These are phyloP conservation scores for Cirrhinus mrigala DNA, from an alignment of 2,797 vertebrate species.

Conservation along the genomic window DNA sequence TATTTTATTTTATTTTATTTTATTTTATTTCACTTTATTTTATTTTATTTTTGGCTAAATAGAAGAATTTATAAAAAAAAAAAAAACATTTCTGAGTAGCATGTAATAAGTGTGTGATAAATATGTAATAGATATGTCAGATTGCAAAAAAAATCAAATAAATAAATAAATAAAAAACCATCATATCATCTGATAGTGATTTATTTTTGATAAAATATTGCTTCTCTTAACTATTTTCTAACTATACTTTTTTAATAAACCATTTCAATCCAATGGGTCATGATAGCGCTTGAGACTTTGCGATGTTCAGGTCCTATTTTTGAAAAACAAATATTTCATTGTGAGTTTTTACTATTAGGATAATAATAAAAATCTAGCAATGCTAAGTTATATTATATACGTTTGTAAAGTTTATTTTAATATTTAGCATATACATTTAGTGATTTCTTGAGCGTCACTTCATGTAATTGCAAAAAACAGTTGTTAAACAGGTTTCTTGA, in stretches of 20 bases:
- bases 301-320: not conserved
- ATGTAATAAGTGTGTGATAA: not conserved
- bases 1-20: too few species aligned
- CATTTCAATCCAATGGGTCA: not conserved
- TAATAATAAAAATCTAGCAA: not conserved
- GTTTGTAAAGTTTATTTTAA: too few species aligned
- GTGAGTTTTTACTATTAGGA: not conserved
- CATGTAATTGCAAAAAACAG: not conserved
- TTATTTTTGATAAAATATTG: not conserved
- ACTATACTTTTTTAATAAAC: too few species aligned
- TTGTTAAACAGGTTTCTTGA: not conserved
- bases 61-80: too few species aligned
- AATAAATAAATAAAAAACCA: too few species aligned
- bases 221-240: not conserved
- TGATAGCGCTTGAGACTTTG: not conserved
- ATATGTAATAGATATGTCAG: not conserved
- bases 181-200: not conserved
- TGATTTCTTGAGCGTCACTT: not conserved
- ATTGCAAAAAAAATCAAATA: too few species aligned
- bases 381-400: too few species aligned
- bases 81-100: too few species aligned
- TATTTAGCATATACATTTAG: too few species aligned
- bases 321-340: not conserved
- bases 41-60: not conserved
- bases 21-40: too few species aligned